Base-by-base conservation (phyloP, 2,888 invertebrate genomes). In the Polyploca ridens region DNA sequence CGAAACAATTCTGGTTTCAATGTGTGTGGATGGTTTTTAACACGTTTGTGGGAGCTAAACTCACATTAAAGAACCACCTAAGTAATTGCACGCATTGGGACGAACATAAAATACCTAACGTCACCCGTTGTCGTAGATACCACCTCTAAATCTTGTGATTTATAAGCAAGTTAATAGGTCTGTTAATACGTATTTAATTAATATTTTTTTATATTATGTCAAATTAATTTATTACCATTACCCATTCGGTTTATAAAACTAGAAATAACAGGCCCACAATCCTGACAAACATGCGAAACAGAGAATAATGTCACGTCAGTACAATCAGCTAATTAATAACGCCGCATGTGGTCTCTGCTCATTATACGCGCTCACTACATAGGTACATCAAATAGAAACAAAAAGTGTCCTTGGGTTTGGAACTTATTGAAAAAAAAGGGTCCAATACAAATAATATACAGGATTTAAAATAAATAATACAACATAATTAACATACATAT, bases 391-490 rank as follows among this genome's bases (percentile, higher is more conserved):
- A 54, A 54, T 10, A 10, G 16, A 54, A 49, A n/a, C 49, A 49
- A 6, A 49, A 16, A 49, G n/a, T 10, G 54, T 19, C 54, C 10
- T 19, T 54, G 49, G 49, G 0, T 19, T 19, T 16, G 49, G 14
- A 14, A 44, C 1, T 5, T 10, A 46, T n/a, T 7, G n/a, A 0
- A 46, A 46, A 46, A n/a, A 1, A 46, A 46, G 46, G n/a, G n/a
- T 6, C 44, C 13, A 44, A 14, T 44, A 3, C 5, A 16, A 19
- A 35, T 16, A 16, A 8, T 38, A 16, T 16, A 38, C 14, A 35
- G 35, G 16, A 35, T 60, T 60, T 8, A 6, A 38, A 60, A 60
- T 38, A 60, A 78, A 79, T 77, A 75, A 80, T 63, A 81, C 67
- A 16, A 66, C 49, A 62, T 10, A 7, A n/a, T 64, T 59, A 69